These are phyloP conservation scores for Chauna torquata DNA, from an alignment of 2,113 vertebrate genomes.

Conservation along the genomic window DNA sequence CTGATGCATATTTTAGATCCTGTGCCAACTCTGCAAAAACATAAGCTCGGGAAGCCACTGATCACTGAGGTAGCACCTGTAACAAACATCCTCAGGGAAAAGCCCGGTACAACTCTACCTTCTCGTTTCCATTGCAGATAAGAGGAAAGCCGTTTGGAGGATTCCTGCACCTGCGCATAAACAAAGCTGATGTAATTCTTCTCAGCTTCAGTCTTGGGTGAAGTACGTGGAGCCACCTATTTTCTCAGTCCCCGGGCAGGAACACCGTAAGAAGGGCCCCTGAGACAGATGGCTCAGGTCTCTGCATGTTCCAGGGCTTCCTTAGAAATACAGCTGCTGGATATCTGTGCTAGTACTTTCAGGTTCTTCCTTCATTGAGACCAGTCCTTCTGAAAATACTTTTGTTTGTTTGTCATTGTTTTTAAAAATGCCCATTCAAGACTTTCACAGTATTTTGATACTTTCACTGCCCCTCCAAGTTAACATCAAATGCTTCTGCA, in stretches of 20 bases:
- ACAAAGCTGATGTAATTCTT: not conserved
- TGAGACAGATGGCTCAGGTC: not conserved
- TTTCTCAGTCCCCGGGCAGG: not conserved
- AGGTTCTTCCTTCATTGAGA: not conserved
- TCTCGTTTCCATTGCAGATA: not conserved
- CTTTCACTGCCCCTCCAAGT: not conserved
- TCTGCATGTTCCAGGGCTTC: not conserved
- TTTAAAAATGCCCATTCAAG: not conserved
- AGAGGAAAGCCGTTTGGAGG: not conserved
- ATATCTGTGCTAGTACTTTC: not conserved
- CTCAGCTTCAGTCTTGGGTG: not conserved
- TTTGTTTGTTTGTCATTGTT: not conserved
- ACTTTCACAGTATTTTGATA: not conserved
- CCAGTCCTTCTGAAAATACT: not conserved
- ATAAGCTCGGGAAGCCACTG: not conserved
- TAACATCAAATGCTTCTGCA: not conserved
- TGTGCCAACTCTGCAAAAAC: not conserved
- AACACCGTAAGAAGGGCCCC: not conserved
- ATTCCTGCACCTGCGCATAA: not conserved
- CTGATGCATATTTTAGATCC: not conserved
- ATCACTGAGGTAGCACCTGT: not conserved
- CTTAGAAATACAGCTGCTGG: not conserved
- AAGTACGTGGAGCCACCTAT: not conserved
- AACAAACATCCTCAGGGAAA: not conserved
- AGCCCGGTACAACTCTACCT: not conserved